These are phyloP conservation scores for Colius striatus DNA, from an alignment of 2,113 vertebrate genomes.

Conservation along the genomic window DNA sequence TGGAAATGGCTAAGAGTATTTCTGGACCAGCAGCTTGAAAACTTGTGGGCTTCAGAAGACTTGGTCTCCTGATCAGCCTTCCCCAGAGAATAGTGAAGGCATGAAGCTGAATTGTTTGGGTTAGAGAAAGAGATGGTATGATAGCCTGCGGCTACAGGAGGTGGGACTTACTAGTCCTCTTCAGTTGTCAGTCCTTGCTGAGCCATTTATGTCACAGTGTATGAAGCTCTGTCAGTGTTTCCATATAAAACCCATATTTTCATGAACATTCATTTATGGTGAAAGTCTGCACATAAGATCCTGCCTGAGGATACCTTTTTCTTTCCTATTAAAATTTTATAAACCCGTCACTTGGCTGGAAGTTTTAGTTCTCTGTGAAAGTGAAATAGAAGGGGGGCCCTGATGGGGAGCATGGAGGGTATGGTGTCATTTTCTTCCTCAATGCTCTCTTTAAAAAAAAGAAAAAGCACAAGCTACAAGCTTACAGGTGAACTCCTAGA, in stretches of 20 bases:
- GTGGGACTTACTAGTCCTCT: not conserved
- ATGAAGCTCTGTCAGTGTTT: constrained; percentile 41
- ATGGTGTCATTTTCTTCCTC: not conserved
- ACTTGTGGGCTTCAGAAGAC: not conserved
- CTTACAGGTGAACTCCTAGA: not conserved
- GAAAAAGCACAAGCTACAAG: not conserved
- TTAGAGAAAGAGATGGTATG: not conserved
- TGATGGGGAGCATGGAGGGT: not conserved
- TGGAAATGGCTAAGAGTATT: not conserved
- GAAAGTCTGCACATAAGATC: constrained; percentile 31
- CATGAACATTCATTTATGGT: constrained; percentile 48
- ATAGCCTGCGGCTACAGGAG: not conserved
- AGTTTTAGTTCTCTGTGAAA: constrained; percentile 32
- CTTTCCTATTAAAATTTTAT: constrained; percentile 64
- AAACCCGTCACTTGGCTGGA: constrained; percentile 51
- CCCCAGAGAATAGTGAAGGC: not conserved
- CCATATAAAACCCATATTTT: constrained; percentile 41
- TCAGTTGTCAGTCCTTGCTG: not conserved
- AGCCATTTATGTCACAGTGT: constrained; percentile 14
- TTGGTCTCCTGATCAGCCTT: not conserved
- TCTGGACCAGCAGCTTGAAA: not conserved
- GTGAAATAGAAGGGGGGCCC: not conserved
- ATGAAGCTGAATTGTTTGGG: not conserved
- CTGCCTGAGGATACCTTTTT: constrained; percentile 64
- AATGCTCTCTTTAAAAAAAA: not conserved